These are phyloP conservation scores for Pristionchus maxplancki DNA, from an alignment of 2,888 invertebrate genomes.

Conservation along the genomic window DNA sequence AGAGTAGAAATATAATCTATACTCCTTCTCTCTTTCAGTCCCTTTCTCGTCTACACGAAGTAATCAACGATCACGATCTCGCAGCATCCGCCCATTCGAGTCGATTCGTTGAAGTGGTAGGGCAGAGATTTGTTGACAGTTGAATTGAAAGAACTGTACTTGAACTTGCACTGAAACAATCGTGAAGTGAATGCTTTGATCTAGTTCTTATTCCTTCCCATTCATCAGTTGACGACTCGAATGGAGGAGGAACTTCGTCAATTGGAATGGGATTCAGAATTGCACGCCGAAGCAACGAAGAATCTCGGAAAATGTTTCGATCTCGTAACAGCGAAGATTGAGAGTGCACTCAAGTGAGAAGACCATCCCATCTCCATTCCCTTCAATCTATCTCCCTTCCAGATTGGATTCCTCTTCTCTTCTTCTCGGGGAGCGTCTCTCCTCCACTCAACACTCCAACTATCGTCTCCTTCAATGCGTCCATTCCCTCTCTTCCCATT, in stretches of 20 bases:
- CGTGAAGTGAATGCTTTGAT: too few relatives aligned
- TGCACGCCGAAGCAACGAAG: slow-evolving; percentile 65
- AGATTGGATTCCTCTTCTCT: slow-evolving; percentile 23
- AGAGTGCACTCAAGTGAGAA: slow-evolving; percentile 56
- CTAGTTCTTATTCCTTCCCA: too few relatives aligned
- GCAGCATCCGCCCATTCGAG: slow-evolving; percentile 57
- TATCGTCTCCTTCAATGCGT: slow-evolving; percentile 63
- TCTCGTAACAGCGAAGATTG: slow-evolving; percentile 64
- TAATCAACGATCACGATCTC: slow-evolving; percentile 84
- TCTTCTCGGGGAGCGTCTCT: slow-evolving; percentile 60
- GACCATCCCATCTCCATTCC: neutral
- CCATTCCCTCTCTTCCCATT: slow-evolving; percentile 57
- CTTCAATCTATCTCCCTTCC: neutral
- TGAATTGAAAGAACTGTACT: too few relatives aligned
- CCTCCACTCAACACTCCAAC: slow-evolving; percentile 61
- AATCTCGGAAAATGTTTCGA: slow-evolving; percentile 61
- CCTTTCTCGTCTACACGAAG: slow-evolving; percentile 87
- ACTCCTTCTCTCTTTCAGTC: slow-evolving; percentile 81
- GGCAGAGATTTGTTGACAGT: too few relatives aligned
- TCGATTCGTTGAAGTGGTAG: slow-evolving; percentile 66
- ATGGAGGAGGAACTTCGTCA: slow-evolving; percentile 71
- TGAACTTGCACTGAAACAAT: too few relatives aligned
- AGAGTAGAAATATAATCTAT: neutral
- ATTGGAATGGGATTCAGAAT: slow-evolving; percentile 71
- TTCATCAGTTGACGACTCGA: slow-evolving; percentile 55